Conservation (phyloP, 2,113 vertebrate species). For the Edolisoma coerulescens region DNA sequence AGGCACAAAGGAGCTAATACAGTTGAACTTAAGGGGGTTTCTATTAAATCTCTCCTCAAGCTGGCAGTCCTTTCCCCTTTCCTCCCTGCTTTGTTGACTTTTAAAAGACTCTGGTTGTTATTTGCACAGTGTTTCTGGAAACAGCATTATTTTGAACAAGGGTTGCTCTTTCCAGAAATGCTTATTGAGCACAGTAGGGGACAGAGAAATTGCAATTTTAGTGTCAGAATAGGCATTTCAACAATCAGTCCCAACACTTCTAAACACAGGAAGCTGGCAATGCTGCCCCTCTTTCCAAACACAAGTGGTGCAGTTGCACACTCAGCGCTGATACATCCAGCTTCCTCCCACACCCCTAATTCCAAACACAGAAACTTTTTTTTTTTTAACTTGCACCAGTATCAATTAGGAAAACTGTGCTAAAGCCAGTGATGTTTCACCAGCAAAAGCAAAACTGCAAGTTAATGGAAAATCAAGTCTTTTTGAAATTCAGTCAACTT, state of each 20-base stretch:
- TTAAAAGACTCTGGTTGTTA: constrained; percentile 52
- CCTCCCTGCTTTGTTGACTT: constrained; percentile 53
- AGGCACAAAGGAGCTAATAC: constrained; percentile 32
- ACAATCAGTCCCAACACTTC: not conserved
- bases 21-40: constrained; percentile 34
- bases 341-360: constrained; percentile 28
- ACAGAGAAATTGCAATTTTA: not conserved
- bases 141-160: not conserved
- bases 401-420: not conserved
- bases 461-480: constrained; percentile 11
- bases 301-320: not conserved
- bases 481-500: constrained; percentile 37
- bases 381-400: not conserved
- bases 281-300: not conserved
- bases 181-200: not conserved
- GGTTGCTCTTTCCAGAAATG: constrained; percentile 27
- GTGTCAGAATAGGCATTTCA: not conserved
- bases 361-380: not conserved
- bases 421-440: constrained; percentile 18
- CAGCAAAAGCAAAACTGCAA: constrained; percentile 17
- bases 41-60: constrained; percentile 8
- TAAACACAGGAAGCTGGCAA: not conserved
- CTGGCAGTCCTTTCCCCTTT: constrained; percentile 10
- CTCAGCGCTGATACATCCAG: not conserved
- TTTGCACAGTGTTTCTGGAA: constrained; percentile 57